A percentile compares a stretch with the other conserved stretches of the same genome.
Evolutionary conservation across 2,797 vertebrate genomes (phyloP).

Genomic region (Echiichthys vipera): DNA sequence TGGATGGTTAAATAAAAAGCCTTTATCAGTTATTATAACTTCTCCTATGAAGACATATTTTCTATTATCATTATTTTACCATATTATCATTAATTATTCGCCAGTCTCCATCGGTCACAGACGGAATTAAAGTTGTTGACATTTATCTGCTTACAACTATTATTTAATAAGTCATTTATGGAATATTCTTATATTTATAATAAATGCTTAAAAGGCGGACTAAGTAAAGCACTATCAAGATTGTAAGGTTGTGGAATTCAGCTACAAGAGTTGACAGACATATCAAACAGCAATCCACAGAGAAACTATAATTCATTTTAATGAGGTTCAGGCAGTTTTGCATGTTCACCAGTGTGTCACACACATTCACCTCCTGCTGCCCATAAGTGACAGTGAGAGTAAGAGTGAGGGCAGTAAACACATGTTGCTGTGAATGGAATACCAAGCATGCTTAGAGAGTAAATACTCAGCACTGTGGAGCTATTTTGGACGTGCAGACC

Average conservation of each 20-base stretch:
- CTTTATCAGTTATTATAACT: not conserved
- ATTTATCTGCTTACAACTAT: not conserved
- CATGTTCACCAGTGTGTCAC: constrained; percentile 48
- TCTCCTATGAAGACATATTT: not conserved
- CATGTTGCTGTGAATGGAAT: constrained; percentile 77
- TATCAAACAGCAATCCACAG: not conserved
- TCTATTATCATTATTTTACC: not conserved
- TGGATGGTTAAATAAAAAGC: not conserved
- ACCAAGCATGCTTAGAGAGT: constrained; percentile 57
- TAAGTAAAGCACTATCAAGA: too few relatives aligned
- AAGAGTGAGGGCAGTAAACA: constrained; percentile 53
- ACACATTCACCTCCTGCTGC: constrained; percentile 37
- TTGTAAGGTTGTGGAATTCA: too few relatives aligned
- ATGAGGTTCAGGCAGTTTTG: not conserved
- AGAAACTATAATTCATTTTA: not conserved
- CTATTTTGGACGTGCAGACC: constrained; percentile 32
- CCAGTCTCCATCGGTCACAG: not conserved
- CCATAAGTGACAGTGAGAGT: constrained; percentile 34
- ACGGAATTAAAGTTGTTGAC: not conserved
- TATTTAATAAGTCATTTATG: not conserved
- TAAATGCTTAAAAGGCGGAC: not conserved
- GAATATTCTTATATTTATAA: not conserved
- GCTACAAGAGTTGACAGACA: not conserved
- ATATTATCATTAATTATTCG: not conserved
- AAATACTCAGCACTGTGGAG: constrained; percentile 41